Evolutionary conservation across 2,888 invertebrate genomes (phyloP), one percentile per base, ranked within the genome.

Genomic region (Phanerotoma sp.): DNA sequence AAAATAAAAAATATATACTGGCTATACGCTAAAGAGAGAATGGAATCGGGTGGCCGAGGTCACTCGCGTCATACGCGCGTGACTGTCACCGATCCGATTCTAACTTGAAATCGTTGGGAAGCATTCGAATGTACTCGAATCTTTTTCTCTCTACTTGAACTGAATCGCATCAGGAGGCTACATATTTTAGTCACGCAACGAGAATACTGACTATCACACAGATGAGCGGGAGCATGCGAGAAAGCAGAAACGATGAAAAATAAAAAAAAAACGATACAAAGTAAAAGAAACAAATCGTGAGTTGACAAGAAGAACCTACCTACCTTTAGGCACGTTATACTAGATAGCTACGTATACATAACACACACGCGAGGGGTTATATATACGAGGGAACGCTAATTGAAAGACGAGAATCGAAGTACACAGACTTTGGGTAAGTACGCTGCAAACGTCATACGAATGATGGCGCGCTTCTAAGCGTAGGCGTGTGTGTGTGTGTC

Each of bases 351-450:
- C 15, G 18, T 20, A 47, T 11, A 20, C 22, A 22, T 41, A 20
- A n/a, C n/a, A n/a, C n/a, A 44, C 30, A 15, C 16, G 46, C 18
- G 49, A 49, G 20, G 49, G 40, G 21, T 40, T 49, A 35, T n/a
- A n/a, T n/a, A n/a, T 28, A 22, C 16, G 35, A 44, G 49, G 38
- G 18, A 49, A 54, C 38, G 38, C 49, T 49, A 54, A 54, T 54
- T 54, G 54, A 44, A 50, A 54, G 37, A 49, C 42, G 13, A 21
- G 54, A 54, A 49, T 54, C 49, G 54, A 54, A 44, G 45, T 54
- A 48, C 54, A 50, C 54, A 49, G 54, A 54, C 54, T 54, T 54
- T 54, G 54, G 54, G 54, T 54, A 44, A 54, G 49, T 54, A 48
- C 46, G 47, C 40, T 20, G 46, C 21, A 40, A 42, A 49, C 54